These are phyloP conservation scores for Lampris incognitus DNA, from an alignment of 2,113 vertebrate genomes.

Conservation along the genomic window DNA sequence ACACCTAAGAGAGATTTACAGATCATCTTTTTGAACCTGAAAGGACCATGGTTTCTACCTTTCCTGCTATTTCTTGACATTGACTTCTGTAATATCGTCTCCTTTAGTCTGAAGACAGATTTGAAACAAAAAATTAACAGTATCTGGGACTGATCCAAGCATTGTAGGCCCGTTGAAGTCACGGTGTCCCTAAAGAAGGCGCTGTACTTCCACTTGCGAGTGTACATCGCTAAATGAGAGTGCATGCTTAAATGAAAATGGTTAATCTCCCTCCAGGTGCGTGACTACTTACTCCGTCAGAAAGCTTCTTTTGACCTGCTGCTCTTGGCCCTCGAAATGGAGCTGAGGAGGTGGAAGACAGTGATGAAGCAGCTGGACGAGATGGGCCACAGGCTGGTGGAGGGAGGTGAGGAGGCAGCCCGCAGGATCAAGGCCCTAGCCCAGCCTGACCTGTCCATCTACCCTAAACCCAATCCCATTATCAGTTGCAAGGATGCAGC, in stretches of 20 bases:
- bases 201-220: too few relatives aligned
- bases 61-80: too few relatives aligned
- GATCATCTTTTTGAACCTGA: too few relatives aligned
- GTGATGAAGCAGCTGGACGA: slow-evolving; percentile 78
- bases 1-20: too few relatives aligned
- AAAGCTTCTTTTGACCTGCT: slow-evolving; percentile 91
- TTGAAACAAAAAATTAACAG: too few relatives aligned
- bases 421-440: slow-evolving; percentile 78
- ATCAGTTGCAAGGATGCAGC: slow-evolving; percentile 84
- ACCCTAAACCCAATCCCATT: slow-evolving; percentile 72
- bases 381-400: slow-evolving; percentile 77
- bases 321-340: slow-evolving; percentile 86
- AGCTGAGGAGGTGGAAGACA: slow-evolving; percentile 81
- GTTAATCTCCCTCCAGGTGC: slow-evolving; percentile 68
- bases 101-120: too few relatives aligned
- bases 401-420: slow-evolving; percentile 60
- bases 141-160: too few relatives aligned
- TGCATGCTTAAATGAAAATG: not conserved
- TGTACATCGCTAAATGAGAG: not conserved
- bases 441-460: slow-evolving; percentile 75
- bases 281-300: slow-evolving; percentile 87
- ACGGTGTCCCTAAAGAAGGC: too few relatives aligned
- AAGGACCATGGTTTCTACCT: too few relatives aligned
- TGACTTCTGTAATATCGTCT: too few relatives aligned
- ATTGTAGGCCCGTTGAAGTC: too few relatives aligned